A percentile compares a stretch with the other conserved stretches of the same genome.
Evolutionary conservation across 1,140 invertebrate species (phyloP).

Genomic region (Phymorhynchus buccinoides): DNA sequence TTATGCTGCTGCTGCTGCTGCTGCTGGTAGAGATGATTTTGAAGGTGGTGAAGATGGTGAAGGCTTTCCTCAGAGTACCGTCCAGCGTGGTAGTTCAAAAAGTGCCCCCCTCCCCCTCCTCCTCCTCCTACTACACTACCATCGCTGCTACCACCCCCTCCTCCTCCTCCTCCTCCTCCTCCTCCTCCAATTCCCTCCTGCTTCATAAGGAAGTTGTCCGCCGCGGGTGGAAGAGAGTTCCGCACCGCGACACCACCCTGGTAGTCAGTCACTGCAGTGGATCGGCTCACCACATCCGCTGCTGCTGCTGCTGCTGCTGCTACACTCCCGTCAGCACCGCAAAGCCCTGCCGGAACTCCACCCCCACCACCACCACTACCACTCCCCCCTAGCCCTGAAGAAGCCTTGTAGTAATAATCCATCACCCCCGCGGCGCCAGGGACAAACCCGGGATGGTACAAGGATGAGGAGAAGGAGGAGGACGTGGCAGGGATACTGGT

Average conservation of each 20-base stretch:
- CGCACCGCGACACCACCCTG: neutral
- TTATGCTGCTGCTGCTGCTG: neutral
- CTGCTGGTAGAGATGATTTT: neutral
- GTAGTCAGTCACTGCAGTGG: constrained; percentile 13
- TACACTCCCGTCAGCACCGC: constrained; percentile 36
- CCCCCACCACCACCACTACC: constrained; percentile 40
- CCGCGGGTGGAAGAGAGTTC: neutral
- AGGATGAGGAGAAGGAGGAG: neutral
- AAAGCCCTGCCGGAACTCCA: constrained; percentile 20
- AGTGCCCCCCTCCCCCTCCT: neutral
- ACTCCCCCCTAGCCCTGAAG: constrained; percentile 29
- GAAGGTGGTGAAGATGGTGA: constrained; percentile 30
- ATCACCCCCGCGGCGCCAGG: constrained; percentile 47
- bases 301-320: neutral
- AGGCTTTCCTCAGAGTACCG: constrained; percentile 21
- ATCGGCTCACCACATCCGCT: neutral
- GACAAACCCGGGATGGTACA: constrained; percentile 59
- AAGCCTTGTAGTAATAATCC: constrained; percentile 62
- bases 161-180: neutral
- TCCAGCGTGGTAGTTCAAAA: neutral
- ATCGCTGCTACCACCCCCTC: neutral
- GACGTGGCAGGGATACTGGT: neutral
- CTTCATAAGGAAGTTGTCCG: constrained; percentile 39
- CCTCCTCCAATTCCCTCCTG: neutral
- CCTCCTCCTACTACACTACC: neutral